Conservation (phyloP, 2,113 vertebrate genomes). For the Sitta europaea region DNA sequence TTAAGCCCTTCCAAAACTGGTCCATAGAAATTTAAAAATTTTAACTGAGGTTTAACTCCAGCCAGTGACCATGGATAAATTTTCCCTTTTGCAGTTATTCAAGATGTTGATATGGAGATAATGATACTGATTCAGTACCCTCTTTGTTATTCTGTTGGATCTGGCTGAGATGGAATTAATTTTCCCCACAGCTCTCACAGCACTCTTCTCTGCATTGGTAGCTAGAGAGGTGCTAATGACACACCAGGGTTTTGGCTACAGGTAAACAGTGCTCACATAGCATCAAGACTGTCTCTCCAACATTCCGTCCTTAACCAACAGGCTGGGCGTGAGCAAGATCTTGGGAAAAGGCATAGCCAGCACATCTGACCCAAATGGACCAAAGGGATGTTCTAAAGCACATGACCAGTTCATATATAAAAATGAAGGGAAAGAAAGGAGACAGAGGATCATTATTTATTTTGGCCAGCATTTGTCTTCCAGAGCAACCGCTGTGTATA, state of each 20-base stretch:
- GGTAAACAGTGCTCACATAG: rapidly evolving
- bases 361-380: background rate
- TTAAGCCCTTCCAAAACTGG: background rate
- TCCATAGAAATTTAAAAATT: background rate
- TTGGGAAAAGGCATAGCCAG: background rate
- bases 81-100: background rate
- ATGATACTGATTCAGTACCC: background rate
- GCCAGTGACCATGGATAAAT: background rate
- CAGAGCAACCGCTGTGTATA: rapidly evolving
- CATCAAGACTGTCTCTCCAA: background rate
- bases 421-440: background rate
- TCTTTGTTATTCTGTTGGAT: background rate
- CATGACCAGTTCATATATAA: background rate
- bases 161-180: background rate
- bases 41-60: background rate
- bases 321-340: background rate
- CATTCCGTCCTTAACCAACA: background rate
- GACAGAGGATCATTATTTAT: rapidly evolving
- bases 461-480: background rate
- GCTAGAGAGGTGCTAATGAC: background rate
- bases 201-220: background rate
- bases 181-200: background rate
- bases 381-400: background rate
- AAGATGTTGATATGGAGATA: background rate
- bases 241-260: background rate